Percentiles rank a stretch among this genome's conserved stretches.
Evolutionary conservation across 1,140 invertebrate genomes (phyloP).

Genomic region (Ips typographus): DNA sequence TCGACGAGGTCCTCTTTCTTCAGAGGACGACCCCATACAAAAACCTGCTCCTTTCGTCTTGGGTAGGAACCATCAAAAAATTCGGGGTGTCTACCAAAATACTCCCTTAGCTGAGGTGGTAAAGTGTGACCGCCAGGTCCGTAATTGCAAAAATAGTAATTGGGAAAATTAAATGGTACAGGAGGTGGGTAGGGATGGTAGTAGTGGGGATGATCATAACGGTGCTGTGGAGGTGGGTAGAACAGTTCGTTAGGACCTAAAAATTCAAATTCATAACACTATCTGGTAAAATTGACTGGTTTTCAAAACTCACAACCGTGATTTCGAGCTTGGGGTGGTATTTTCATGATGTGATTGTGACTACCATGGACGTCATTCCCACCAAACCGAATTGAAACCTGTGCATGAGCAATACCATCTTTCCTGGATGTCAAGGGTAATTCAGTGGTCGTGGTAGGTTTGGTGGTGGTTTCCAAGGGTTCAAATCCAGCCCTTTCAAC

Average conservation of each 20-base stretch:
- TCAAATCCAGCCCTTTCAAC: slow-evolving; percentile 37
- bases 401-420: slow-evolving; percentile 32
- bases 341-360: slow-evolving; percentile 21
- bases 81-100: slow-evolving; percentile 26
- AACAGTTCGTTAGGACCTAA: not conserved
- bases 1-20: slow-evolving; percentile 9
- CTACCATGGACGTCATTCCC: not conserved
- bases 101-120: slow-evolving; percentile 17
- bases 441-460: not conserved
- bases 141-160: slow-evolving; percentile 24
- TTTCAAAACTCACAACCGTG: not conserved
- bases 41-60: slow-evolving; percentile 6
- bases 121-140: slow-evolving; percentile 1
- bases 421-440: not conserved
- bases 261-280: not conserved
- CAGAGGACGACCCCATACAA: slow-evolving; percentile 8
- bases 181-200: slow-evolving; percentile 34
- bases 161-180: slow-evolving; percentile 26
- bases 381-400: slow-evolving; percentile 32
- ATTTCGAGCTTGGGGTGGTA: slow-evolving; percentile 14
- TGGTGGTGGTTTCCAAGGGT: slow-evolving; percentile 1
- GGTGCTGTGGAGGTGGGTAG: not conserved
- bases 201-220: slow-evolving; percentile 5
- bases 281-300: not conserved
- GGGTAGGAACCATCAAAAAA: slow-evolving; percentile 4